phyloP scores from a whole-genome alignment of 2,797 vertebrate species.

The Spinus olivaceus region DNA sequence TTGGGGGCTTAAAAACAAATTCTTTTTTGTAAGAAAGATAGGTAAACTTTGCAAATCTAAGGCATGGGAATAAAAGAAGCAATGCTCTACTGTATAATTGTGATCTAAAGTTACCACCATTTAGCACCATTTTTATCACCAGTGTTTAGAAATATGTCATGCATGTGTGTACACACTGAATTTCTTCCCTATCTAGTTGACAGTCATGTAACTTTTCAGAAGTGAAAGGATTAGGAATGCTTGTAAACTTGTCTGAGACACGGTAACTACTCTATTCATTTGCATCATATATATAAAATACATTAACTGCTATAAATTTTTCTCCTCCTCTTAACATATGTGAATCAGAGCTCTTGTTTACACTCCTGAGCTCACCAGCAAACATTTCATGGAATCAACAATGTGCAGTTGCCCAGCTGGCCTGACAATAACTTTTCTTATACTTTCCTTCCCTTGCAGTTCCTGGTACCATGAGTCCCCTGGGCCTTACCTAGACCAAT shows the following conservation, averaged over 20 bases:
- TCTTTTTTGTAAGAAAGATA: neutral
- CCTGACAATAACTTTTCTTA: neutral
- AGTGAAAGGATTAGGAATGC: neutral
- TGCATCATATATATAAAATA: neutral
- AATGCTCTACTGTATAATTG: neutral
- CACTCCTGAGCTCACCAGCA: neutral
- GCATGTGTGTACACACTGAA: neutral
- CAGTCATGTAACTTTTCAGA: neutral
- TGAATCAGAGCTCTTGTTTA: neutral
- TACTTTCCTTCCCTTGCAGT: neutral
- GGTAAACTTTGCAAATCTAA: neutral
- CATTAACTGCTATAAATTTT: neutral
- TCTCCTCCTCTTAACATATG: neutral
- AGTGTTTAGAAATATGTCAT: neutral
- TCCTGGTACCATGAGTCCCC: neutral
- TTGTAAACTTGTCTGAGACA: neutral
- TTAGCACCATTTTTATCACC: neutral
- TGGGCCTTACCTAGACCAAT: neutral
- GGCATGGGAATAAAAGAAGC: neutral
- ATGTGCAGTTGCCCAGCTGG: neutral
- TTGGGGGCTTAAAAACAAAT: neutral
- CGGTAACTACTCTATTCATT: neutral
- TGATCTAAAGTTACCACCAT: neutral
- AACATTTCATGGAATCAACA: neutral
- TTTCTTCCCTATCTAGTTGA: neutral